Evolutionary conservation across 2,113 vertebrate genomes (phyloP).

Genomic region (Willisornis vidua): DNA sequence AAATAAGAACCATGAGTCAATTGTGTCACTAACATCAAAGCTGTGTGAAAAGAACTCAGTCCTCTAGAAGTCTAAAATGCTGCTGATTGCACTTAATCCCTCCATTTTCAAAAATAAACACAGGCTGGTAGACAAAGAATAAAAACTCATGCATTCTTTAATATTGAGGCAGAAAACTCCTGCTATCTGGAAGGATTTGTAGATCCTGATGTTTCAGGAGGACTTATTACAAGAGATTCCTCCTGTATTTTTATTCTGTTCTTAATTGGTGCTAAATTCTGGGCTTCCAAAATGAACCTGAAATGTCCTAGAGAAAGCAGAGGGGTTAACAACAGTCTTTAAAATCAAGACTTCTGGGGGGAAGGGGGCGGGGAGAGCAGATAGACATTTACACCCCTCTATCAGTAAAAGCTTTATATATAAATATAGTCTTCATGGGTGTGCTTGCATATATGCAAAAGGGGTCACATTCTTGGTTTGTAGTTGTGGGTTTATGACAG

Average conservation of each 20-base stretch:
- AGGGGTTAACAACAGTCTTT: background rate
- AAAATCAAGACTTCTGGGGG: background rate
- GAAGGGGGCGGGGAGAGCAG: accelerated
- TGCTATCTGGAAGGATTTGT: background rate
- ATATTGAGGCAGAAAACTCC: background rate
- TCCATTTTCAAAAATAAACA: background rate
- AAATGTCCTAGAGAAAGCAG: background rate
- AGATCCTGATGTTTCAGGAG: background rate
- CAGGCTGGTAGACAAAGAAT: background rate
- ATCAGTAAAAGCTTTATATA: background rate
- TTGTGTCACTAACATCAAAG: background rate
- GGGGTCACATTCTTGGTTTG: background rate
- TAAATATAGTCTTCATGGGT: background rate
- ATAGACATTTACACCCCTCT: background rate
- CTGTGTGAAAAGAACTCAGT: background rate
- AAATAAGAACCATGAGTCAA: background rate
- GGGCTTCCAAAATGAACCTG: background rate
- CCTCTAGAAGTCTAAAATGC: background rate
- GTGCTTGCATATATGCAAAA: background rate
- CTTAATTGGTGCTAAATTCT: background rate
- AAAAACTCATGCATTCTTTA: background rate
- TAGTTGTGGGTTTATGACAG: background rate
- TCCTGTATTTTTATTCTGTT: background rate
- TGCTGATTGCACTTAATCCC: background rate
- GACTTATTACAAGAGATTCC: background rate